Evolutionary conservation across 2,888 invertebrate species (phyloP), one percentile per base, ranked within the genome.

Genomic region (Drosophila maculinotata): DNA sequence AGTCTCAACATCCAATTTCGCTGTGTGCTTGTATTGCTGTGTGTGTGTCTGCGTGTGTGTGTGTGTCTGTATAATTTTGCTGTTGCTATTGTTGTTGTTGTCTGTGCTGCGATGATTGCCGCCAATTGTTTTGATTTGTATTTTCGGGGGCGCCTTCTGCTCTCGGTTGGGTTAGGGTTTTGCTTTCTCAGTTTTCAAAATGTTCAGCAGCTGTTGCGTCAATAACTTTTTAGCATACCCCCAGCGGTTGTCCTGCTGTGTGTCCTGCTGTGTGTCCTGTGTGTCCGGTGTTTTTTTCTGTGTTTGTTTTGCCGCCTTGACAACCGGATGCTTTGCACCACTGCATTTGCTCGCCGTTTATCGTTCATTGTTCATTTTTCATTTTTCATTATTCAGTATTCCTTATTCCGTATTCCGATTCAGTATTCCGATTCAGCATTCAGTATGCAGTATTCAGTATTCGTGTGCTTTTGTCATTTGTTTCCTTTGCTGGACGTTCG

Each of bases 61-160:
- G 12, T 12, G 6, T 30, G 25, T 38, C 17, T 38, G 38, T 36
- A 9, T 41, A 4, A 3, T 12, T 23, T 14, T 47, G 30, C 45
- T 25, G 9, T 36, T 49, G 39, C 51, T 39, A 48, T 45, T 65
- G 49, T 9, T 47, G 25, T 45, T 36, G 42, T 52, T 41, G 45
- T 38, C 33, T 45, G 26, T 57, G 39, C 44, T n/a, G n/a, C 74
- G 70, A 76, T 88, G 88, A 87, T 89, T 86, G 89, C 83, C 76
- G 86, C 76, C 88, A 84, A 89, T 88, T 89, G 89, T 88, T 86
- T 87, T 85, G 82, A 85, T 78, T 86, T 77, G 56, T 60, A 49
- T 47, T 48, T 23, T 31, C 35, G 41, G 15, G 7, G 45, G 35
- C 35, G 64, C 39, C 52, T 38, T 35, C 49, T 51, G 52, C 42